These are phyloP conservation scores for Chroicocephalus ridibundus DNA, from an alignment of 2,113 vertebrate genomes.

Conservation along the genomic window DNA sequence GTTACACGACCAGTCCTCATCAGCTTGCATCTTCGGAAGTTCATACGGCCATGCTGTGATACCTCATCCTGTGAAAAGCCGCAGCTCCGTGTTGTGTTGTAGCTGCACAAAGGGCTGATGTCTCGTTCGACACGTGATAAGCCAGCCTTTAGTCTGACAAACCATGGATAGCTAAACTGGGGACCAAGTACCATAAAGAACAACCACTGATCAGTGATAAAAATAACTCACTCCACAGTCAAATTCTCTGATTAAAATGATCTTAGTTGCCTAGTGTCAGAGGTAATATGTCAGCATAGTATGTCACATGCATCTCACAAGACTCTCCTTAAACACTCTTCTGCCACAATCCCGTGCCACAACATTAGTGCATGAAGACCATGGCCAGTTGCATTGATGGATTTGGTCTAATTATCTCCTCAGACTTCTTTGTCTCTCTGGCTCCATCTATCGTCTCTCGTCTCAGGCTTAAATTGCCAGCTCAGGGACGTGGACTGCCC, in stretches of 20 bases:
- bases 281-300: not conserved
- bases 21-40: not conserved
- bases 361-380: not conserved
- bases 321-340: not conserved
- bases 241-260: not conserved
- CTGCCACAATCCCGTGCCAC: not conserved
- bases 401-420: not conserved
- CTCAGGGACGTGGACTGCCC: not conserved
- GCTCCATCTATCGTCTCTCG: constrained; percentile 44
- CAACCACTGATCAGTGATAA: not conserved
- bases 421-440: constrained; percentile 46
- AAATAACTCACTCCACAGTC: not conserved
- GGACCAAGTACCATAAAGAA: not conserved
- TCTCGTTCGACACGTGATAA: not conserved
- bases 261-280: not conserved
- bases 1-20: not conserved
- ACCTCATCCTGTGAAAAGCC: not conserved
- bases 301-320: not conserved
- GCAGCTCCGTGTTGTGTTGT: not conserved
- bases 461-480: not conserved
- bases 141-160: not conserved
- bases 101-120: not conserved
- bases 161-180: not conserved
- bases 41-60: accelerated
- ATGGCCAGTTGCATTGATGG: not conserved